Evolutionary conservation across 2,113 vertebrate genomes (phyloP).

Genomic region (Apeltes quadracus): DNA sequence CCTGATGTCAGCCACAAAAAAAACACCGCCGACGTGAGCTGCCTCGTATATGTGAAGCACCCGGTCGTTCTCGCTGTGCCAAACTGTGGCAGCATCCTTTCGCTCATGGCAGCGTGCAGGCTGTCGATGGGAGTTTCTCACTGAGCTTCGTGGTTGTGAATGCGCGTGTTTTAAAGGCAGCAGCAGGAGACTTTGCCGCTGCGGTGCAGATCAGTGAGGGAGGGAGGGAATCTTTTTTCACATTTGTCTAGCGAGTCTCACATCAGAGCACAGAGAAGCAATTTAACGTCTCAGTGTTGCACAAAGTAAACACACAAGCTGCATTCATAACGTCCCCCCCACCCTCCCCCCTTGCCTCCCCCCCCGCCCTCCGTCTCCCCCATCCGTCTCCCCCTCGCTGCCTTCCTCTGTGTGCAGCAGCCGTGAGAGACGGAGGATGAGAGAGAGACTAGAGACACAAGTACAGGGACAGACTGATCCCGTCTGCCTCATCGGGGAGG

Average conservation of each 20-base stretch:
- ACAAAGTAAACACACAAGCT: constrained; percentile 65
- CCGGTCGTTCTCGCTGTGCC: neutral
- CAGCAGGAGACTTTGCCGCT: constrained; percentile 38
- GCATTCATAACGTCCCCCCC: constrained; percentile 43
- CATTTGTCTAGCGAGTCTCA: constrained; percentile 62
- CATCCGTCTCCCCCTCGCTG: neutral
- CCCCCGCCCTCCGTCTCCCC: too few species aligned
- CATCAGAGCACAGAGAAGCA: constrained; percentile 64
- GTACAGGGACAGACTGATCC: constrained; percentile 71
- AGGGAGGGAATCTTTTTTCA: constrained; percentile 57
- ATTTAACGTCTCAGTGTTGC: constrained; percentile 57
- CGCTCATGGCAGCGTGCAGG: too few species aligned
- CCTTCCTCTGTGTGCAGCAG: constrained; percentile 25
- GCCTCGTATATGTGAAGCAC: constrained; percentile 12
- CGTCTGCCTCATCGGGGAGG: constrained; percentile 69
- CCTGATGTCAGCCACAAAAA: constrained; percentile 23
- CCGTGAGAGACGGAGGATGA: constrained; percentile 41
- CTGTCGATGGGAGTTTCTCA: neutral
- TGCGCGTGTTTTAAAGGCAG: neutral
- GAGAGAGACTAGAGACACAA: constrained; percentile 53
- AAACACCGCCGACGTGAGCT: constrained; percentile 3
- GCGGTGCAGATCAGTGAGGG: constrained; percentile 52
- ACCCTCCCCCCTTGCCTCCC: neutral
- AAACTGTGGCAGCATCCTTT: neutral
- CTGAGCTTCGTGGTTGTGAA: constrained; percentile 5